These are phyloP conservation scores for Pheosia tremula DNA, from an alignment of 2,888 invertebrate genomes.

Conservation along the genomic window DNA sequence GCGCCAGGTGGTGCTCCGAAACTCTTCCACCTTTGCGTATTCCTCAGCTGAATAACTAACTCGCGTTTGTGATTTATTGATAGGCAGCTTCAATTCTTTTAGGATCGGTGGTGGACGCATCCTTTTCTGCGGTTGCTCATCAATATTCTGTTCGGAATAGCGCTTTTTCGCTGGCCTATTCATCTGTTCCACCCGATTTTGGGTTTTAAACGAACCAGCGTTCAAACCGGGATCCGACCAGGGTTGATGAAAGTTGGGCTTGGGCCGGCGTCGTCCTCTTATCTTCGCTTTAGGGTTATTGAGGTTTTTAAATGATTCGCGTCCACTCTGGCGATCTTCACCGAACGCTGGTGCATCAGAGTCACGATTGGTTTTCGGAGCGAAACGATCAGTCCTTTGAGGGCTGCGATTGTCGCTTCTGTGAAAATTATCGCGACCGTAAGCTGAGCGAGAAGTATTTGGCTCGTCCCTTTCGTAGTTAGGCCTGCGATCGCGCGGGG, in stretches of 20 bases:
- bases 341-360: neutral
- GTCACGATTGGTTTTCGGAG: neutral
- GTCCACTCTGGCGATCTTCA: neutral
- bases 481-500: conserved; percentile 1
- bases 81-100: neutral
- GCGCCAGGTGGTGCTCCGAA: neutral
- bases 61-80: neutral
- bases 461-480: neutral
- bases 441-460: neutral
- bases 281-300: neutral
- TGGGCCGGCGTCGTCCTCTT: neutral
- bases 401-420: neutral
- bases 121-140: neutral
- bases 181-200: neutral
- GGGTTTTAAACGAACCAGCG: neutral
- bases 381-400: neutral
- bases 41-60: neutral
- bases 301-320: neutral
- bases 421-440: neutral
- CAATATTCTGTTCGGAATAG: neutral
- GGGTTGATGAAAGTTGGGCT: neutral
- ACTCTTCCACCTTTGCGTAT: neutral
- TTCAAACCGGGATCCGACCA: neutral
- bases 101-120: neutral
- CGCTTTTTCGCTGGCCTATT: neutral